Base-by-base conservation (phyloP, 2,113 vertebrate genomes). In the Ascaphus truei region DNA sequence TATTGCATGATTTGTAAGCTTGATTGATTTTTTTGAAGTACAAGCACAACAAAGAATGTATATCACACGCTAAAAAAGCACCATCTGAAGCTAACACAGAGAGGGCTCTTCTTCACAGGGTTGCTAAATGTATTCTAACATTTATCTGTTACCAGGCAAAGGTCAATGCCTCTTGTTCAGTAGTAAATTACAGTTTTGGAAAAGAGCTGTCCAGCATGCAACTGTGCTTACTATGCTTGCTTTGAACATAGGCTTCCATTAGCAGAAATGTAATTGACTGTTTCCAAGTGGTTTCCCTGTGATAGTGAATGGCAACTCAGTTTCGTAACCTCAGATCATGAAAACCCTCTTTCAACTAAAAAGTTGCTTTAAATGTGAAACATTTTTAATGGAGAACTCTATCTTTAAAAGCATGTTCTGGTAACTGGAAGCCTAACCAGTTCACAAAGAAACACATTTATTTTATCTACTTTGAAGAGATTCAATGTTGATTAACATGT, bases 231-330 rank as follows among this genome's bases (percentile, higher is more conserved):
- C 20, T n/a, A 4, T 29, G 26, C 13, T n/a, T 30, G 26, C 30
- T 58, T 68, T 68, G 53, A 58, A 41, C 27, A 29, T 69, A n/a
- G 13, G 39, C 22, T 60, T 69, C 56, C 43, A 50, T 69, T 69
- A 60, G 55, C 30, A 43, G 26, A 69, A 50, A 60, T 50, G 55
- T 22, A 51, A 59, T 27, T 48, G 20, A 37, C 22, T 26, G 20
- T 23, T 33, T 48, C 57, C 51, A 69, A 36, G 41, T 69, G 39
- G 29, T 58, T 37, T 48, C 29, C n/a, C 34, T 45, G 22, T n/a
- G 25, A 56, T 37, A 8, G 20, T 20, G 22, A 31, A 34, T 4
- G 51, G 41, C n/a, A 33, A 63, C 29, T 25, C 22, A 1, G 13
- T 13, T 43, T 18, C 8, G 1, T 10, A 45, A 12, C 18, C 34